Evolutionary conservation across 2,797 vertebrate genomes (phyloP), one percentile per base, ranked within the genome.

Genomic region (Rhinatrema bivittatum): DNA sequence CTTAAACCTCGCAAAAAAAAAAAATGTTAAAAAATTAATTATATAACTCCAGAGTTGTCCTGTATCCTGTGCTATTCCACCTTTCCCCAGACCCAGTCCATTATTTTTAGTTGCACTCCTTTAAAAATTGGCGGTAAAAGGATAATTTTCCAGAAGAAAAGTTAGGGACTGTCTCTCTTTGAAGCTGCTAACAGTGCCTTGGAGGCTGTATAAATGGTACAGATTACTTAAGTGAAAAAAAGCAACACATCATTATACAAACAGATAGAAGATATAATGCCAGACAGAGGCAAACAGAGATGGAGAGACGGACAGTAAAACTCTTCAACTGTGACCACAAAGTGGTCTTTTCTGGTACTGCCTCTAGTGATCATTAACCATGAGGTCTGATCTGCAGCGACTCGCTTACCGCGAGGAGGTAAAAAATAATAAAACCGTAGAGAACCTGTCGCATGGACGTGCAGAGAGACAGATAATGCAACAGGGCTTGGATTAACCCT

Each of bases 301-400:
- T 36, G 20, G 39, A 52, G 25, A 53, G 30, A 39, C 53, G 41
- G 34, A 46, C 49, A 34, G 45, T 51, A 40, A 69, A 64, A 70
- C 22, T 39, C 46, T 36, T 53, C 7, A 10, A 32, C 52, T 4
- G 32, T 52, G 40, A 31, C 45, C 1, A 1, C 43, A 39, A 20
- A 46, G 53, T 34, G 43, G 48, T 43, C 48, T 62, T 32, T 20
- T n/a, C n/a, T n/a, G 48, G 50, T 44, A 9, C 29, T 58, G 20
- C 27, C 2, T 5, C 25, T 33, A 59, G 38, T 55, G 42, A 43
- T 62, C 56, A 53, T 65, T 61, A 68, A 52, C 33, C 42, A 21
- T 50, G 36, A 5, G 1, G 31, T 53, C 40, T 42, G 53, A 47
- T 36, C 52, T 16, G 46, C 50, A 23, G 44, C 12, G n/a, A 0